Evolutionary conservation across 2,888 invertebrate genomes (phyloP), one percentile per base, ranked within the genome.

Genomic region (Drosophila demipolita): DNA sequence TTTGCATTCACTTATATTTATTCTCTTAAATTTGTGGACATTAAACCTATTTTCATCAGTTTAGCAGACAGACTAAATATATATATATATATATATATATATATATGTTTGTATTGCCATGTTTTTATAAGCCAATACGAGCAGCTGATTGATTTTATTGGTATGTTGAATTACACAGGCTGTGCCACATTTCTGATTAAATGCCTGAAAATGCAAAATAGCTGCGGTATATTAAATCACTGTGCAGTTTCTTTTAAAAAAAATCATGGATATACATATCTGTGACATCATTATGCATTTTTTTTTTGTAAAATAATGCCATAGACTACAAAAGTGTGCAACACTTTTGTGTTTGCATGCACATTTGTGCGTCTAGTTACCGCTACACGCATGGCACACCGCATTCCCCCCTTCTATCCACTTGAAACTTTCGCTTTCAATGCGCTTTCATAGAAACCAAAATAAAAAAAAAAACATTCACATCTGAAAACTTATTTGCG

Each of bases 381-480:
- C 58, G 50, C 59, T 52, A 58, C 57, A 60, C 35, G 35, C 50
- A 23, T 12, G 9, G 3, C 29, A n/a, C 23, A 17, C 59, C n/a
- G 40, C 45, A 40, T 20, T 8, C 12, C 55, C 36, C 23, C 11
- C 42, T 38, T 50, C 23, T 26, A 59, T 32, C 20, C 73, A 80
- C 80, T 76, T 76, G 75, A 80, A 80, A 80, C 76, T 80, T 78
- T 65, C 66, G 70, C 71, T 81, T 81, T 80, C 78, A 80, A 78
- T 78, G 72, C 67, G 58, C 45, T 58, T 66, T 49, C 65, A 80
- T 69, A 49, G 71, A 67, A 73, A 64, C 69, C 54, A 50, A 63
- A 29, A 29, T 3, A 23, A 23, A 23, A 68, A 76, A 26, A 23
- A 23, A 23, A 68, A 73, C 35, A 55, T 36, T 17, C 55, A 40